Evolutionary conservation across 2,888 invertebrate species (phyloP).

Genomic region (Melanargia galathea): DNA sequence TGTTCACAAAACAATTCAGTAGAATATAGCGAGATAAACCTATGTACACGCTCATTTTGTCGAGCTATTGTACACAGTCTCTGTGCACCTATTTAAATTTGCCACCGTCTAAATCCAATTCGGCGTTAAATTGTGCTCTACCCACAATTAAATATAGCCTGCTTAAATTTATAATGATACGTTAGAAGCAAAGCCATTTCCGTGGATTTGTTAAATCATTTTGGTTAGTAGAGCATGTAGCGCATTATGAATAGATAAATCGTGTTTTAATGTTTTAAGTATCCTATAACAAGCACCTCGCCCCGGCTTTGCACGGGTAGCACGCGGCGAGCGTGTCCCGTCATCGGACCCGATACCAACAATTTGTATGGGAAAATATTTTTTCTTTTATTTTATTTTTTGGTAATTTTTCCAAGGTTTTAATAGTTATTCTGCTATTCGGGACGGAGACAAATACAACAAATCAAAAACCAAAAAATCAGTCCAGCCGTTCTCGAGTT

Average conservation of each 20-base stretch:
- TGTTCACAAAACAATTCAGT: slow-evolving; percentile 11
- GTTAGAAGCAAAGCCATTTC: slow-evolving; percentile 20
- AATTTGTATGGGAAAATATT: no score
- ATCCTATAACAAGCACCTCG: no score
- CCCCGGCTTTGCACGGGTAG: no score
- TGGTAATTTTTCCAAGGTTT: no score
- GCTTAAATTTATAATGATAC: slow-evolving; percentile 25
- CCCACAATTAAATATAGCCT: slow-evolving; percentile 35
- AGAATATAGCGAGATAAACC: neutral
- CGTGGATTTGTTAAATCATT: slow-evolving; percentile 14
- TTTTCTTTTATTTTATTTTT: no score
- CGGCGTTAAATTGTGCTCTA: slow-evolving; percentile 36
- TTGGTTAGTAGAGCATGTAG: slow-evolving; percentile 9
- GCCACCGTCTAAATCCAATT: slow-evolving; percentile 34
- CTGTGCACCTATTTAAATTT: slow-evolving; percentile 35
- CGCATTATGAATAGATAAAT: slow-evolving; percentile 1
- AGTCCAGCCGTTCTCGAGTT: no score
- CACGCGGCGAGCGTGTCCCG: no score
- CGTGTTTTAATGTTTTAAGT: neutral
- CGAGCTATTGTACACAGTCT: slow-evolving; percentile 15
- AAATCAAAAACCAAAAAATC: no score
- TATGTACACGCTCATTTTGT: slow-evolving; percentile 13
- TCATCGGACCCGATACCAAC: no score
- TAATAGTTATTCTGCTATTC: no score
- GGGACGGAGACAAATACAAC: no score